phyloP scores from a whole-genome alignment of 2,797 vertebrate genomes.

The Melanotaenia nigrans region DNA sequence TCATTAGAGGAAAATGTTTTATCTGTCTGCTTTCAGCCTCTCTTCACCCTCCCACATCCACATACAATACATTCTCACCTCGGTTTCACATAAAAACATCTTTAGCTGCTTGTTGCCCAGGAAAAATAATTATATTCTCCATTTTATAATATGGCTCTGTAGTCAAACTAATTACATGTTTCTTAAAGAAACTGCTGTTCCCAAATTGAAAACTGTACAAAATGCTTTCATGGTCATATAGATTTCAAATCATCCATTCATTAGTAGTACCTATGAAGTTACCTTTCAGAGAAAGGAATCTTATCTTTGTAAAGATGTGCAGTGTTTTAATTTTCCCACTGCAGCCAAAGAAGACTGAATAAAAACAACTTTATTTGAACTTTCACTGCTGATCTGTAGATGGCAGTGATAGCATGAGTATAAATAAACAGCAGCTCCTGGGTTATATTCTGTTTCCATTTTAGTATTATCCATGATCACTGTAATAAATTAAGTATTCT shows the following conservation, averaged over 20 bases:
- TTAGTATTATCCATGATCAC: constrained; percentile 9
- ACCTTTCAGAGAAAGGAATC: background rate
- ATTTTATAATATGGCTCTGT: constrained; percentile 27
- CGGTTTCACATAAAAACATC: constrained; percentile 49
- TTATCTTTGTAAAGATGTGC: constrained; percentile 6
- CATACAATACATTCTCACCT: constrained; percentile 53
- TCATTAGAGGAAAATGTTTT: constrained; percentile 68
- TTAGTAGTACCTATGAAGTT: constrained; percentile 3
- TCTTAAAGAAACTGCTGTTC: constrained; percentile 16
- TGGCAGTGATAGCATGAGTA: constrained; percentile 83
- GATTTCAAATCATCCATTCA: background rate
- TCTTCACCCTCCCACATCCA: constrained; percentile 43
- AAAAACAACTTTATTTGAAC: constrained; percentile 63
- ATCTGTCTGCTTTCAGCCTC: constrained; percentile 58
- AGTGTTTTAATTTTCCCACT: background rate
- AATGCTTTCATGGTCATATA: constrained; percentile 10
- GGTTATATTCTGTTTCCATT: constrained; percentile 44
- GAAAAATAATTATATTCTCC: constrained; percentile 35
- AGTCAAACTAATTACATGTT: constrained; percentile 43
- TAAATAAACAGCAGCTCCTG: constrained; percentile 55
- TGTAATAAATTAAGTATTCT: background rate
- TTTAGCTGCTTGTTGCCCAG: constrained; percentile 42
- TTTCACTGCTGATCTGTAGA: constrained; percentile 83
- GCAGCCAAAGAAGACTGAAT: background rate
- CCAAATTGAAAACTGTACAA: constrained; percentile 9